Evolutionary conservation across 2,888 invertebrate species (phyloP).

Genomic region (Spilosoma lubricipeda): DNA sequence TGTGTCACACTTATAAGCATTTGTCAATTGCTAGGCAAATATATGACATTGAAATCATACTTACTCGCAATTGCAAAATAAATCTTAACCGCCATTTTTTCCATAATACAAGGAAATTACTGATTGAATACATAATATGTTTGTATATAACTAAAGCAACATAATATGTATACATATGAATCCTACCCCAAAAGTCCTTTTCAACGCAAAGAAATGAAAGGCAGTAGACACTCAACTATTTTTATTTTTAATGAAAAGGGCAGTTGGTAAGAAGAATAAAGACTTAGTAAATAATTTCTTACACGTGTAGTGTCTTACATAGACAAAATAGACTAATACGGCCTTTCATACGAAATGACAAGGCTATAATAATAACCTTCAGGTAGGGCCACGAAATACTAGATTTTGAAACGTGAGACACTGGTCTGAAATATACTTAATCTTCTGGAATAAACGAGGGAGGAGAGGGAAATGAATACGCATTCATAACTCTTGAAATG

Average conservation of each 20-base stretch:
- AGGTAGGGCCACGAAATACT: constrained; percentile 25
- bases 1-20: constrained; percentile 3
- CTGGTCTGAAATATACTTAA: neutral
- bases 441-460: neutral
- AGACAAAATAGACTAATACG: constrained; percentile 56
- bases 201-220: neutral
- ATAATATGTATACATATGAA: neutral
- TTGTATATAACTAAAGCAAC: neutral
- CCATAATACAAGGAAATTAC: constrained; percentile 12
- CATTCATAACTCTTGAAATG: neutral
- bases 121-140: neutral
- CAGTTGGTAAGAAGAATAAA: constrained; percentile 17
- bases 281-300: constrained; percentile 39
- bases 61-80: no score
- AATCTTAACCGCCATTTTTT: neutral
- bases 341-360: constrained; percentile 62
- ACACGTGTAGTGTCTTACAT: constrained; percentile 60
- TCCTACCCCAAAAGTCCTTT: no score
- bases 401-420: neutral
- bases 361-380: constrained; percentile 30
- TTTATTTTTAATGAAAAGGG: neutral
- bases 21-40: constrained; percentile 5
- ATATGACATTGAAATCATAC: constrained; percentile 37
- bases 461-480: no score
- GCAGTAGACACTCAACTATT: neutral